Evolutionary conservation across 2,113 vertebrate genomes (phyloP), one percentile per base, ranked within the genome.

Genomic region (Struthio camelus): DNA sequence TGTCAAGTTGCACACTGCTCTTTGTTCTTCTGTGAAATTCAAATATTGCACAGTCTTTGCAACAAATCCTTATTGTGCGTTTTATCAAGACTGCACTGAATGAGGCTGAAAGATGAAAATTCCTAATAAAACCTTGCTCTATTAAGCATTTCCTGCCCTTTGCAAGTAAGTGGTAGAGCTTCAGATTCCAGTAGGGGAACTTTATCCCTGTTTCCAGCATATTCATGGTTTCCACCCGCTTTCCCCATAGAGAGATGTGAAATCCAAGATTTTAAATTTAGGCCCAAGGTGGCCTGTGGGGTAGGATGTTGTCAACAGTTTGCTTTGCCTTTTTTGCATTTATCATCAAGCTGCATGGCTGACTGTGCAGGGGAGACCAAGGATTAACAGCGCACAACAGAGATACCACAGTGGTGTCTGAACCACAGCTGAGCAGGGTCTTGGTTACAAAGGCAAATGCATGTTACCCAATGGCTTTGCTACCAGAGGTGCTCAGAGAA

Each of bases 351-450:
- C 42, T 32, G 11, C 34, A 28, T 0, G 2, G 40, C 16, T 11
- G 3, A 13, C 9, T 27, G 46, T 14, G 8, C 5, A 20, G 38
- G 58, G 25, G 22, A 61, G 18, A 51, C 36, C 15, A 5, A 23
- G 14, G 16, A 11, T 2, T 5, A 10, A 24, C 6, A 54, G 13
- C 4, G 6, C 14, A 2, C 7, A 46, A 25, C 61, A 34, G 18
- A 76, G 44, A 15, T 10, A 9, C 9, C 25, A 30, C 3, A 2
- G 14, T 32, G 14, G 34, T 14, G 9, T 36, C 70, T 42, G 7
- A 50, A 4, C 6, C 2, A 5, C 4, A 65, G 64, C 25, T 11
- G 17, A 59, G 10, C 2, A 0, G 22, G 24, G 69, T n/a, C 25
- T 36, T 69, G 12, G 4, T 46, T 53, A 61, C 7, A 17, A 46